These are phyloP conservation scores for Norana najaformis DNA, from an alignment of 2,888 invertebrate genomes.

Conservation along the genomic window DNA sequence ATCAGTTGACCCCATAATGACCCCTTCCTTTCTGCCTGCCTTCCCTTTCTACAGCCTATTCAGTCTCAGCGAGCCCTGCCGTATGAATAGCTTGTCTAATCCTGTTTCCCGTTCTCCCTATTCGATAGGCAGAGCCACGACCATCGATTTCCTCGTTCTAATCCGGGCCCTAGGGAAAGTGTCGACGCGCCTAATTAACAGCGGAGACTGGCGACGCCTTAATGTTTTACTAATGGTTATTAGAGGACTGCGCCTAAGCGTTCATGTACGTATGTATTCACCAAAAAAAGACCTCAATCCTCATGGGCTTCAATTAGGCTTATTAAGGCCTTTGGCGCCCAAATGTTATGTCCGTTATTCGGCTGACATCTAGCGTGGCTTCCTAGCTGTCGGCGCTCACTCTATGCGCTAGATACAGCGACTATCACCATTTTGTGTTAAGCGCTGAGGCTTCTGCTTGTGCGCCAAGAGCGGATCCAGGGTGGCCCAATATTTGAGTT, in stretches of 20 bases:
- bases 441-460: not conserved
- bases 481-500: not conserved
- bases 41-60: not conserved
- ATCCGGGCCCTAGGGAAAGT: not conserved
- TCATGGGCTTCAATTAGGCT: not conserved
- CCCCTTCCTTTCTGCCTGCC: not conserved
- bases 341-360: not conserved
- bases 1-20: not conserved
- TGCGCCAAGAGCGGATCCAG: not conserved
- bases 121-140: not conserved
- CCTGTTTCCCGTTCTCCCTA: not conserved
- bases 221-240: constrained; percentile 13
- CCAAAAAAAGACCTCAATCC: not conserved
- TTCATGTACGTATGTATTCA: not conserved
- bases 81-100: not conserved
- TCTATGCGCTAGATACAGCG: no score
- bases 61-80: not conserved
- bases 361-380: not conserved
- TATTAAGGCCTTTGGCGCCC: not conserved
- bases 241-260: not conserved
- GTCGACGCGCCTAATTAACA: not conserved
- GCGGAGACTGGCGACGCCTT: not conserved
- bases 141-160: not conserved
- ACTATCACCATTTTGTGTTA: not conserved
- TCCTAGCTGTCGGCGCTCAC: not conserved